Evolutionary conservation across 2,888 invertebrate genomes (phyloP).

Genomic region (Cataglyphis cursor): DNA sequence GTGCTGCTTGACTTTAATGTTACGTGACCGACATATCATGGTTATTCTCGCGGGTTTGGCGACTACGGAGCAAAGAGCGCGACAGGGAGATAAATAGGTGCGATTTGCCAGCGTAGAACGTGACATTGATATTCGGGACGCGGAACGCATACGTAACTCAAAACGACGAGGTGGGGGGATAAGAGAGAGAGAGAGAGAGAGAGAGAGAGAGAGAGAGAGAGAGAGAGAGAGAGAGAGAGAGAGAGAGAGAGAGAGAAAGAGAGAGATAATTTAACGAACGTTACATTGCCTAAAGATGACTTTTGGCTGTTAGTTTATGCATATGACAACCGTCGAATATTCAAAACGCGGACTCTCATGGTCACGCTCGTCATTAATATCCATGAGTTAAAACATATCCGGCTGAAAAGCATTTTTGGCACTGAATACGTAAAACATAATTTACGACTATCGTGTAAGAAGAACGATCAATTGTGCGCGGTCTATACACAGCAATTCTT

Average conservation of each 20-base stretch:
- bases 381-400: constrained; percentile 73
- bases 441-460: constrained; percentile 46
- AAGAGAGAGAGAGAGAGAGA: not conserved
- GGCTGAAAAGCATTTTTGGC: constrained; percentile 46
- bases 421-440: constrained; percentile 62
- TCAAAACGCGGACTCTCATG: constrained; percentile 50
- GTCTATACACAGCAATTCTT: not conserved
- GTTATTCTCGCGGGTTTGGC: not conserved
- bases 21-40: not conserved
- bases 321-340: constrained; percentile 61
- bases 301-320: constrained; percentile 56
- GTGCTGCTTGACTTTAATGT: not conserved
- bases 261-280: constrained; percentile 66
- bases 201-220: constrained; percentile 6
- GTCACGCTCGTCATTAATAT: constrained; percentile 66
- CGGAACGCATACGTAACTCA: constrained; percentile 51
- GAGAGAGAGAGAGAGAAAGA: not conserved
- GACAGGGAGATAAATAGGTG: constrained; percentile 23
- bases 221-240: not conserved
- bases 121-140: constrained; percentile 63
- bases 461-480: constrained; percentile 47
- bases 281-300: constrained; percentile 63
- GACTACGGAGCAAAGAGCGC: not conserved
- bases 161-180: not conserved
- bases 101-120: constrained; percentile 18